Evolutionary conservation across 1,140 invertebrate species (phyloP).

Genomic region (Pachyrhynchus sulphureomaculatus): DNA sequence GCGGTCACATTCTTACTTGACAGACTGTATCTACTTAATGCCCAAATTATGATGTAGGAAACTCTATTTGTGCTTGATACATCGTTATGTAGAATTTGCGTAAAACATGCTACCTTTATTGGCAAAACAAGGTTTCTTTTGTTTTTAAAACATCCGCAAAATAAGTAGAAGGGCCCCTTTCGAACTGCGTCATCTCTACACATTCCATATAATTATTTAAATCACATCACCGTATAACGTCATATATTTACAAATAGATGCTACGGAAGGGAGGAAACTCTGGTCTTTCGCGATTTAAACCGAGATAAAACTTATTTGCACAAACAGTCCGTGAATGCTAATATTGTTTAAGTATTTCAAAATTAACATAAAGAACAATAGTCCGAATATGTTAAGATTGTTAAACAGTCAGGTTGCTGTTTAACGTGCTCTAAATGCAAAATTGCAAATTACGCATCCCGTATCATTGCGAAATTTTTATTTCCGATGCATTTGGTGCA

Average conservation of each 20-base stretch:
- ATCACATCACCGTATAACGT: background rate
- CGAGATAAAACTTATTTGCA: conserved; percentile 7
- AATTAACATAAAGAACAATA: conserved; percentile 18
- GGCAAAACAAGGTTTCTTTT: too few species aligned
- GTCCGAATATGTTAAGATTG: conserved; percentile 9
- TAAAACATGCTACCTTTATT: too few species aligned
- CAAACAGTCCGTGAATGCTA: conserved; percentile 6
- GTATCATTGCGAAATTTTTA: conserved; percentile 3
- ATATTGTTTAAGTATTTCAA: conserved; percentile 4
- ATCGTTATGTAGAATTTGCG: too few species aligned
- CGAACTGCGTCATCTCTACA: too few species aligned
- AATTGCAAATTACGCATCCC: conserved; percentile 11
- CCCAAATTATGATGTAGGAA: too few species aligned
- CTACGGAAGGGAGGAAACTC: background rate
- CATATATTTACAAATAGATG: conserved; percentile 1
- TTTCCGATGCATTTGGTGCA: background rate
- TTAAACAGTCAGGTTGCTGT: conserved; percentile 3
- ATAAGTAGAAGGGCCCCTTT: too few species aligned
- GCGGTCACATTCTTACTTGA: too few species aligned
- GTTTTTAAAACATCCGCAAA: too few species aligned
- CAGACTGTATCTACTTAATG: too few species aligned
- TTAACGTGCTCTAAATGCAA: conserved; percentile 12
- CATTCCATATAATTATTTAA: background rate
- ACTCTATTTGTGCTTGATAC: too few species aligned
- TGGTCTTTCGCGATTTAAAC: conserved; percentile 5